Conservation (phyloP, 2,113 vertebrate species). For the Brachirus orientalis region DNA sequence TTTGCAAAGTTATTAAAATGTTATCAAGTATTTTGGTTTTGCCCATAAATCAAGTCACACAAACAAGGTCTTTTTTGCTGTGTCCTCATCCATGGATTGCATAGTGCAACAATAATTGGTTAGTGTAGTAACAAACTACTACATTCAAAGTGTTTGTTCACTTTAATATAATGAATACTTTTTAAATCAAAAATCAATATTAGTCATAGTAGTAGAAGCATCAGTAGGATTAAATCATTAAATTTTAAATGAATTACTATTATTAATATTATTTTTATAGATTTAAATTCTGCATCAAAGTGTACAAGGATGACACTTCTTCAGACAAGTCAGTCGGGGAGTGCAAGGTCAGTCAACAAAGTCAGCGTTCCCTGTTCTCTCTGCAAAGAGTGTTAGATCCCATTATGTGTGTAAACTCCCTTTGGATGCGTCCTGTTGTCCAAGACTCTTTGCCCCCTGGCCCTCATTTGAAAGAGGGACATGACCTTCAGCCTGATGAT, state of each 20-base stretch:
- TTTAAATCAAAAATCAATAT: too few relatives aligned
- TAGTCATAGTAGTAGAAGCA: too few relatives aligned
- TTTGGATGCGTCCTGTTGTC: conserved; percentile 49
- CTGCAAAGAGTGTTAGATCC: conserved; percentile 33
- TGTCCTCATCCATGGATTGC: conserved; percentile 10
- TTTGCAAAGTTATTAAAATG: conserved; percentile 21
- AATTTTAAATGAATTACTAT: too few relatives aligned
- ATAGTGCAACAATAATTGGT: background rate
- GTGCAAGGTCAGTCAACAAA: conserved; percentile 63
- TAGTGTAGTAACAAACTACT: background rate
- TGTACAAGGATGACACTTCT: conserved; percentile 11
- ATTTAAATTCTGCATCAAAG: background rate
- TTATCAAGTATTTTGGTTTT: conserved; percentile 15
- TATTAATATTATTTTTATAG: too few relatives aligned
- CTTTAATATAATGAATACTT: too few relatives aligned
- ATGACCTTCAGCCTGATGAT: conserved; percentile 45
- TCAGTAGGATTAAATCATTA: too few relatives aligned
- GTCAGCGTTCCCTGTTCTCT: conserved; percentile 45
- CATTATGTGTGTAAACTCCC: conserved; percentile 50
- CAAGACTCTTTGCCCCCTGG: conserved; percentile 49
- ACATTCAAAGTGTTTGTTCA: too few relatives aligned
- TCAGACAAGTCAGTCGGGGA: conserved; percentile 25
- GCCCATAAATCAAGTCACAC: conserved; percentile 16
- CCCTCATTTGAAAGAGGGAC: conserved; percentile 48
- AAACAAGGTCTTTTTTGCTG: background rate